Percentiles rank a stretch among this genome's conserved stretches.
These are phyloP conservation scores for Conus canariensis DNA, from an alignment of 2,888 invertebrate genomes.

Conservation along the genomic window DNA sequence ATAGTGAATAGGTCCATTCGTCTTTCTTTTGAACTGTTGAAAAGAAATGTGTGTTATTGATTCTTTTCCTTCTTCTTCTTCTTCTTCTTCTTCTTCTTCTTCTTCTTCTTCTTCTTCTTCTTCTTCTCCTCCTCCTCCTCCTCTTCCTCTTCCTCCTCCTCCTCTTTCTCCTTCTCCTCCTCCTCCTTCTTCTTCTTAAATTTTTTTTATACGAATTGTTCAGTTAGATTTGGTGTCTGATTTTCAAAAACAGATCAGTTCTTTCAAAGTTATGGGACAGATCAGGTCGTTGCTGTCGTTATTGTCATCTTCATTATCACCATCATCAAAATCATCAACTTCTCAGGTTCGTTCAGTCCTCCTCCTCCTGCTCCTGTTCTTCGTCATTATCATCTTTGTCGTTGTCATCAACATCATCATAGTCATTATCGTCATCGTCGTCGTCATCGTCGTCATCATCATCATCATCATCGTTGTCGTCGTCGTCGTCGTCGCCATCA, in stretches of 20 bases:
- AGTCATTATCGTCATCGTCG: no score
- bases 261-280: no score
- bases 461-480: not conserved
- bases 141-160: not conserved
- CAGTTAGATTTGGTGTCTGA: no score
- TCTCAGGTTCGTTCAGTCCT: no score
- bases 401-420: no score
- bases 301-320: no score
- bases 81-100: not conserved
- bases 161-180: not conserved
- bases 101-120: not conserved
- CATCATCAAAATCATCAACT: no score
- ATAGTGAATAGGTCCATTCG: not conserved
- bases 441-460: no score
- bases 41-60: not conserved
- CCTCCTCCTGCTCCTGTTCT: not conserved
- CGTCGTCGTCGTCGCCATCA: not conserved
- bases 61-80: not conserved
- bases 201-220: not conserved
- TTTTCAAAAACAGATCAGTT: no score
- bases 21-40: not conserved
- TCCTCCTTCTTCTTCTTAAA: not conserved
- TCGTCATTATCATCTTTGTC: not conserved
- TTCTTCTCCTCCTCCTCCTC: not conserved
- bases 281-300: no score